These are phyloP conservation scores for Stichopus chloronotus DNA, from an alignment of 35 echinoderm and acorn worm genomes.

Conservation along the genomic window DNA sequence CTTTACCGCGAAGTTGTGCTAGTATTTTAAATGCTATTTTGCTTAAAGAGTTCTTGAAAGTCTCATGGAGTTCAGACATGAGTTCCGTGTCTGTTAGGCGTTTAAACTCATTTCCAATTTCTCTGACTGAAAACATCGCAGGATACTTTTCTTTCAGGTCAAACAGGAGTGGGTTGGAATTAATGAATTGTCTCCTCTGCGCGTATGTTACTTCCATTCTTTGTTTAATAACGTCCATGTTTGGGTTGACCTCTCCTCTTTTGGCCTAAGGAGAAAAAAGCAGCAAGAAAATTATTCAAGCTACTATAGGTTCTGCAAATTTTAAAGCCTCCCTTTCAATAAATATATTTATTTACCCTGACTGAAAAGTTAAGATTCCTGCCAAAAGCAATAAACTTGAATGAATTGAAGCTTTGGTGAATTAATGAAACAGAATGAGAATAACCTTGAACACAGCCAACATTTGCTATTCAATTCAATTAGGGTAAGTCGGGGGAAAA, in stretches of 20 bases:
- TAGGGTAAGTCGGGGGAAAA: slow-evolving; percentile 4
- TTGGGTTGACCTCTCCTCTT: background rate
- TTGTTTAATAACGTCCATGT: background rate
- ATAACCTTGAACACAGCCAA: no score
- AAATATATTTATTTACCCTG: no score
- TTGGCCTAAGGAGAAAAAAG: background rate
- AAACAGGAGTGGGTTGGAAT: background rate
- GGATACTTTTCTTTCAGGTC: background rate
- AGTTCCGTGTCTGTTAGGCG: slow-evolving; percentile 18
- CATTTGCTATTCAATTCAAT: no score
- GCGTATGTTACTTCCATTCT: background rate
- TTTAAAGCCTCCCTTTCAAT: no score
- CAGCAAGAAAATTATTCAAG: background rate
- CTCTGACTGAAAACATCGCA: background rate
- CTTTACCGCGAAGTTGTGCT: background rate
- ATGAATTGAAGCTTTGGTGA: no score
- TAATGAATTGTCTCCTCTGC: background rate
- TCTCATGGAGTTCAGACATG: background rate
- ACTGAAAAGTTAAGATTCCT: no score
- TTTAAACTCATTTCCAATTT: slow-evolving; percentile 24
- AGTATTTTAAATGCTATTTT: background rate
- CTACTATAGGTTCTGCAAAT: no score
- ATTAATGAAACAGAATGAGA: no score
- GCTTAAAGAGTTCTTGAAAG: background rate
- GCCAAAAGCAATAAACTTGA: no score